Percentiles rank a stretch among this genome's conserved stretches.
These are phyloP conservation scores for Colius striatus DNA, from an alignment of 2,113 vertebrate genomes.

Conservation along the genomic window DNA sequence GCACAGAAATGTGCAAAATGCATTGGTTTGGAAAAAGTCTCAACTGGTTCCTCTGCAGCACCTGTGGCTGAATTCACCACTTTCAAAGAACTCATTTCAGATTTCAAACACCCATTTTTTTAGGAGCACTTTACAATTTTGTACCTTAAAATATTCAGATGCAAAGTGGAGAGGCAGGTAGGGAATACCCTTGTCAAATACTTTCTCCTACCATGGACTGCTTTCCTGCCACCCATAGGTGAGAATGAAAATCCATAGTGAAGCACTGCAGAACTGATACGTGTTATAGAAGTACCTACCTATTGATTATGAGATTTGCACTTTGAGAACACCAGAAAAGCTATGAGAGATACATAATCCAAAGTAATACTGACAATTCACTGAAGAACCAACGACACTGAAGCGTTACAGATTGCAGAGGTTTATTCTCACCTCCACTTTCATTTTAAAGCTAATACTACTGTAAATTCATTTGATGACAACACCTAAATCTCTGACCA, in stretches of 20 bases:
- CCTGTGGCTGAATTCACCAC: background rate
- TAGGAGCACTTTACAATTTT: background rate
- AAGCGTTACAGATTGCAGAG: background rate
- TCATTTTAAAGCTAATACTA: background rate
- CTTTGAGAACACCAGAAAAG: background rate
- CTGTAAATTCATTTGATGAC: background rate
- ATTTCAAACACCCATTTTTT: background rate
- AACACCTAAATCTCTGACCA: background rate
- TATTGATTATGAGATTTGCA: background rate
- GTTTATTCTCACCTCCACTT: background rate
- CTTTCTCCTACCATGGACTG: background rate
- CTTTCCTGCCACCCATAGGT: background rate
- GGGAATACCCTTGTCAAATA: background rate
- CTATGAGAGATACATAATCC: background rate
- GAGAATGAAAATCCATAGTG: background rate
- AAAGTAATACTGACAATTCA: background rate
- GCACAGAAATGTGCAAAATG: background rate
- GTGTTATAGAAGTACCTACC: background rate
- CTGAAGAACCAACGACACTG: fast-evolving
- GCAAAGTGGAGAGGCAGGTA: background rate
- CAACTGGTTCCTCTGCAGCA: background rate
- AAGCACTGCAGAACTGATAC: background rate
- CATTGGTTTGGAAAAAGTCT: background rate
- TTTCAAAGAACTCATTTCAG: background rate
- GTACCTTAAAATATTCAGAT: background rate